Evolutionary conservation across 2,888 invertebrate genomes (phyloP), one percentile per base, ranked within the genome.

Genomic region (Lasioglossum villosulum): DNA sequence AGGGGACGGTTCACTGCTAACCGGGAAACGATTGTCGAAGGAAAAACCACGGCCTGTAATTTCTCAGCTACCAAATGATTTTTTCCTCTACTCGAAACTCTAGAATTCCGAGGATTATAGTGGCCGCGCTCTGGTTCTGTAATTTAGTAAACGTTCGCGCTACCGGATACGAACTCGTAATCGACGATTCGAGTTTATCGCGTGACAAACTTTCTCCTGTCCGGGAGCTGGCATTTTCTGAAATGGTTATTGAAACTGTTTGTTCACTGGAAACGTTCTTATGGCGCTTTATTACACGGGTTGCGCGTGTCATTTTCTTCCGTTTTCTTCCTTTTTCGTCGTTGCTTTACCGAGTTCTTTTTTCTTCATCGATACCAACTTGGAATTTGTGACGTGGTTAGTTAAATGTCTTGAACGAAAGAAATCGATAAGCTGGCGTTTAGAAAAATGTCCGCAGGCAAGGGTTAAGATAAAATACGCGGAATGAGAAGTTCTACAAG

Each of bases 151-250:
- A 59, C 59, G 59, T 5, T 59, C 59, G 14, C 16, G 59, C 59
- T 59, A 59, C 59, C 59, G 59, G 59, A 30, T 59, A 59, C 2
- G 16, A 59, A 16, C 27, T 27, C 59, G 59, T 59, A 59, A 59
- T 59, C 59, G 59, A 5, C 59, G 59, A 59, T 59, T 27, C 14
- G 59, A 59, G 27, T 14, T 59, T 59, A 59, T 59, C 59, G 59
- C 59, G 59, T 59, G 59, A 59, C 59, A 59, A 59, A 27, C 59
- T 59, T 59, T 59, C 59, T 59, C 59, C 59, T 27, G 27, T 59
- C 59, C 59, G 5, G 59, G 27, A 5, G 59, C 14, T 14, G 59
- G 30, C 59, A 16, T 59, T 59, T 59, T 16, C 27, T 6, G 59
- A 27, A 59, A 59, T 14, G 59, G 27, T 59, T 27, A 27, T 59